Evolutionary conservation across 2,113 vertebrate genomes (phyloP).

Genomic region (Stigmatopora nigra): DNA sequence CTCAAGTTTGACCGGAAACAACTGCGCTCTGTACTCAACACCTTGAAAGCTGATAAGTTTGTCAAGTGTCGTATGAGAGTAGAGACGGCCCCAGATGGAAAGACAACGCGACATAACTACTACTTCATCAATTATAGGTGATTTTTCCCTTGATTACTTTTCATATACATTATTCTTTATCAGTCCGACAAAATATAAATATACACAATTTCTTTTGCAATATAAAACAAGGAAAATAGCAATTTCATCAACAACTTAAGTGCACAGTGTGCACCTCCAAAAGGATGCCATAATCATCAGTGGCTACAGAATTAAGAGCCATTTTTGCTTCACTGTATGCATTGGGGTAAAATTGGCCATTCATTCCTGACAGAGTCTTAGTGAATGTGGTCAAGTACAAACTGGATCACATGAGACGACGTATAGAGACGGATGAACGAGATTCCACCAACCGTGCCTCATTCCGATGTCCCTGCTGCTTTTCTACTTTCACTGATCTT

Average conservation of each 20-base stretch:
- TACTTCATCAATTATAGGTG: constrained; percentile 94
- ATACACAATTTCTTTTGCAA: too few relatives aligned
- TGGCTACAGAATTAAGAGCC: background rate
- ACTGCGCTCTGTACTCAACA: constrained; percentile 91
- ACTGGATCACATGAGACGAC: constrained; percentile 95
- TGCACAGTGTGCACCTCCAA: too few relatives aligned
- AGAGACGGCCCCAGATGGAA: constrained; percentile 90
- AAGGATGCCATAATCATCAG: too few relatives aligned
- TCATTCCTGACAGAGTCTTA: constrained; percentile 67
- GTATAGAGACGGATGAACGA: constrained; percentile 94
- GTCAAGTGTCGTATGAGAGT: constrained; percentile 97
- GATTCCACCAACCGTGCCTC: constrained; percentile 95
- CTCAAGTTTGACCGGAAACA: constrained; percentile 98
- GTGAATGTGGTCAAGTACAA: constrained; percentile 99
- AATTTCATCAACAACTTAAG: too few relatives aligned
- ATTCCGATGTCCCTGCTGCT: constrained; percentile 90
- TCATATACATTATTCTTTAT: too few relatives aligned
- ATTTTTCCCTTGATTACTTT: background rate
- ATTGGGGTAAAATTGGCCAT: background rate
- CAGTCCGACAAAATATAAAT: too few relatives aligned
- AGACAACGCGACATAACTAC: constrained; percentile 95
- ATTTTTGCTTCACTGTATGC: background rate
- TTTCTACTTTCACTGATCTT: constrained; percentile 91
- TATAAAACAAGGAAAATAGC: too few relatives aligned
- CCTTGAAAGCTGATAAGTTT: constrained; percentile 94